Base-by-base conservation (phyloP, 2,888 invertebrate genomes). In the Cephus pygmeus region DNA sequence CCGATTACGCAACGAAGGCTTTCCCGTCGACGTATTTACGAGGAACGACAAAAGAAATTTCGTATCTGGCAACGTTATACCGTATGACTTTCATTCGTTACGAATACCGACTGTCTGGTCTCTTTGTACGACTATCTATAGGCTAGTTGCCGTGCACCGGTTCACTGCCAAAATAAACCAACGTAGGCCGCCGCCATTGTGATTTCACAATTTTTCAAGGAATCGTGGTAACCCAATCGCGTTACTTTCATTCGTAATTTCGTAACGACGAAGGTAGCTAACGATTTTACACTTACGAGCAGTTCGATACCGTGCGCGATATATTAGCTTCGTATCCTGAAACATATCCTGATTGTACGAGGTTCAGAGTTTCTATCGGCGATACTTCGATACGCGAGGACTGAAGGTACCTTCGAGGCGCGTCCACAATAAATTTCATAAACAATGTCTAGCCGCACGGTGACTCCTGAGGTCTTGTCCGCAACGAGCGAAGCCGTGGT, bases 21-120 rank as follows among this genome's bases (percentile, higher is more conserved):
- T 71, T 71, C 71, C 71, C 71, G 71, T 71, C 71, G 71, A 31
- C 33, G 71, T 71, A 23, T 71, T 71, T 31, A 34, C 71, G 71
- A 34, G 31, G 31, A 31, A 23, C 11, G 71, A 71, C 56, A 56
- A 23, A 56, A 23, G 56, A 56, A 56, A 56, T 56, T 56, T 56
- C 56, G 23, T 56, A 56, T 56, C 23, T 2, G 23, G 9, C 23
- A 56, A 56, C 6, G 9, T 56, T 56, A 56, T 9, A 23, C 9
- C 9, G 23, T 56, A 56, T 4, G 36, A 56, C 56, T 56, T 56
- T 56, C 56, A 56, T 56, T 56, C 56, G 56, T 23, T 56, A 56
- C 56, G 40, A 40, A 15, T 40, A 40, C 40, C 15, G 15, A 40
- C 40, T 6, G 40, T 15, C 40, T 40, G 15, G 35, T 35, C 35